These are phyloP conservation scores for Rotaria magnacalcarata DNA, from an alignment of 2,888 invertebrate genomes.

Conservation along the genomic window DNA sequence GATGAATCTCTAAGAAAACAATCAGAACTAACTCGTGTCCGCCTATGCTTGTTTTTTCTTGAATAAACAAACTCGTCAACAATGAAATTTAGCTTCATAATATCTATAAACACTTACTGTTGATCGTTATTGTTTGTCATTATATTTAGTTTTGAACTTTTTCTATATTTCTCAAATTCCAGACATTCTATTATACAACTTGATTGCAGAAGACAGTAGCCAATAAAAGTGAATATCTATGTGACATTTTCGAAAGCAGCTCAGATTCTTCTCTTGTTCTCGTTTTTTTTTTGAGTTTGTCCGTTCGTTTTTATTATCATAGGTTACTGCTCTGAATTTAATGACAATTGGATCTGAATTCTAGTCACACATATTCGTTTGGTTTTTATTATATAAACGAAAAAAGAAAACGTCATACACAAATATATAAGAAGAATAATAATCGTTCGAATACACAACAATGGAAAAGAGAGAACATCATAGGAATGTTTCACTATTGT, in stretches of 20 bases:
- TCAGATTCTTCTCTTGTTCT: not conserved
- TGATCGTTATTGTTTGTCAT: not conserved
- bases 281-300: not conserved
- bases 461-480: not conserved
- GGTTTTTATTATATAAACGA: not conserved
- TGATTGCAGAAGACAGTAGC: not conserved
- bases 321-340: not conserved
- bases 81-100: too few species aligned
- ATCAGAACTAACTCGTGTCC: not conserved
- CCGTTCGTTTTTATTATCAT: not conserved
- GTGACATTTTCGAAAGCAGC: not conserved
- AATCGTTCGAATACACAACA: not conserved
- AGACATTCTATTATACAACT: not conserved
- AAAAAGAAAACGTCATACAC: not conserved
- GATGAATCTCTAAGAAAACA: slow-evolving; percentile 19
- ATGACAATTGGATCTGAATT: not conserved
- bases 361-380: not conserved
- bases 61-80: not conserved
- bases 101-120: not conserved
- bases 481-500: not conserved
- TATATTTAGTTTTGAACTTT: not conserved
- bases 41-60: slow-evolving; percentile 8
- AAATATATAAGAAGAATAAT: not conserved
- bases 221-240: not conserved
- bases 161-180: too few species aligned